These are phyloP conservation scores for Hoplodrina blanda DNA, from an alignment of 2,888 invertebrate species.

Conservation along the genomic window DNA sequence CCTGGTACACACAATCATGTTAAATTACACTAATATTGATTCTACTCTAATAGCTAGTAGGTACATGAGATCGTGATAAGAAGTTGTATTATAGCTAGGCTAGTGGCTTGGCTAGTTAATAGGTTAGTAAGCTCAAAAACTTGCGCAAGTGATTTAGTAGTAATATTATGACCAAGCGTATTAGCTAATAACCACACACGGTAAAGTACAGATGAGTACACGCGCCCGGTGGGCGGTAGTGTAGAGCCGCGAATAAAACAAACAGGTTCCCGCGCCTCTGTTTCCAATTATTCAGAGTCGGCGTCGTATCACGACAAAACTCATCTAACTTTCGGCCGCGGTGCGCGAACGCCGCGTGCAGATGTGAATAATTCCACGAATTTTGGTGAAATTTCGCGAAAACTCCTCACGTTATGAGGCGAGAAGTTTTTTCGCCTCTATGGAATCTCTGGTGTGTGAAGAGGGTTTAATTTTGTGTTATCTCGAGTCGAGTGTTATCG, in stretches of 20 bases:
- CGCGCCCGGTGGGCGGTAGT: conserved; percentile 7
- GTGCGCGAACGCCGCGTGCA: conserved; percentile 63
- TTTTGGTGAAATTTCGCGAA: conserved; percentile 62
- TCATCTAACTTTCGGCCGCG: conserved; percentile 80
- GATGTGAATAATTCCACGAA: conserved; percentile 73
- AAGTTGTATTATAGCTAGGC: no score
- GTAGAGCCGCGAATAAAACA: conserved; percentile 59
- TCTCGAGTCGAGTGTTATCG: conserved; percentile 56
- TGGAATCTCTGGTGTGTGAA: conserved; percentile 56
- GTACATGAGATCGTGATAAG: no score
- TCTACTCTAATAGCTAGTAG: conserved; percentile 13
- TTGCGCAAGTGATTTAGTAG: neutral
- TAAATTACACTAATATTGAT: conserved; percentile 37
- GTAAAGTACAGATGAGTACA: conserved; percentile 39
- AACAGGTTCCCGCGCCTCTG: conserved; percentile 65
- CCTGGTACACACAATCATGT: conserved; percentile 59
- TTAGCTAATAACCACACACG: conserved; percentile 29
- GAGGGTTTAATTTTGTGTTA: conserved; percentile 63
- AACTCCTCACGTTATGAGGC: conserved; percentile 64
- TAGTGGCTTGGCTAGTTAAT: no score
- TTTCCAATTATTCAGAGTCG: conserved; percentile 77
- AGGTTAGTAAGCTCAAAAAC: no score
- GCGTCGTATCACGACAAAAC: conserved; percentile 74
- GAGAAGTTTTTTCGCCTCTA: conserved; percentile 62
- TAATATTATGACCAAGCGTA: conserved; percentile 9